Percentiles rank a stretch among this genome's conserved stretches.
Evolutionary conservation across 1,140 invertebrate species (phyloP).

Genomic region (Hylaeus anthracinus): DNA sequence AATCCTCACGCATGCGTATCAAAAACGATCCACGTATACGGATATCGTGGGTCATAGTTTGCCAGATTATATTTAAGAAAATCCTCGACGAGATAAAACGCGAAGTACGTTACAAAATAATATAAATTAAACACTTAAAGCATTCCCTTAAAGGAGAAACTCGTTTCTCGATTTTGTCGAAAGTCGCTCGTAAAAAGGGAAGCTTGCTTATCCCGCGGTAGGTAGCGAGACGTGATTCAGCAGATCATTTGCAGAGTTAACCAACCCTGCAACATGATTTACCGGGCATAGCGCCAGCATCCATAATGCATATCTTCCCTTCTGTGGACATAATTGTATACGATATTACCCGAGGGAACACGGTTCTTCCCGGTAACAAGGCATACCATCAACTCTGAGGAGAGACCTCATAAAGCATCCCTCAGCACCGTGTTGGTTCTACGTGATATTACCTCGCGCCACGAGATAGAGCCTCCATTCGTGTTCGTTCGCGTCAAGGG

Average conservation of each 20-base stretch:
- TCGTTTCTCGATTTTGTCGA: too few relatives aligned
- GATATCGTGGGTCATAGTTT: too few relatives aligned
- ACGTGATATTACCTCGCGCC: conserved; percentile 35
- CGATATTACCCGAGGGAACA: conserved; percentile 76
- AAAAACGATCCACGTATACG: too few relatives aligned
- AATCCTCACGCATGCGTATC: too few relatives aligned
- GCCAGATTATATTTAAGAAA: too few relatives aligned
- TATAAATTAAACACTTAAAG: too few relatives aligned
- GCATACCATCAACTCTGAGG: conserved; percentile 72
- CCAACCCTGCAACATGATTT: conserved; percentile 77
- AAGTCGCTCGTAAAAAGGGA: background rate
- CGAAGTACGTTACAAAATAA: too few relatives aligned
- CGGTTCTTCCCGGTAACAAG: conserved; percentile 75
- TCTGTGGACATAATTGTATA: conserved; percentile 78
- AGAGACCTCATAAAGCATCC: conserved; percentile 47
- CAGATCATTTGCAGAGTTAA: conserved; percentile 77
- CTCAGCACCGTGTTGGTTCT: background rate
- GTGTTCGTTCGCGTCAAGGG: background rate
- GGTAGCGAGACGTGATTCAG: conserved; percentile 32
- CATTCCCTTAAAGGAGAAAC: too few relatives aligned
- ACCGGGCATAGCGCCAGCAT: conserved; percentile 59
- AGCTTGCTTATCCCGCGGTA: conserved; percentile 14
- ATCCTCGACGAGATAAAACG: too few relatives aligned
- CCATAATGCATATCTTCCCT: conserved; percentile 76
- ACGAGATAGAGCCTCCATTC: conserved; percentile 61